A percentile compares a stretch with the other conserved stretches of the same genome.
These are phyloP conservation scores for Spodoptera littoralis DNA, from an alignment of 2,888 invertebrate genomes.

Conservation along the genomic window DNA sequence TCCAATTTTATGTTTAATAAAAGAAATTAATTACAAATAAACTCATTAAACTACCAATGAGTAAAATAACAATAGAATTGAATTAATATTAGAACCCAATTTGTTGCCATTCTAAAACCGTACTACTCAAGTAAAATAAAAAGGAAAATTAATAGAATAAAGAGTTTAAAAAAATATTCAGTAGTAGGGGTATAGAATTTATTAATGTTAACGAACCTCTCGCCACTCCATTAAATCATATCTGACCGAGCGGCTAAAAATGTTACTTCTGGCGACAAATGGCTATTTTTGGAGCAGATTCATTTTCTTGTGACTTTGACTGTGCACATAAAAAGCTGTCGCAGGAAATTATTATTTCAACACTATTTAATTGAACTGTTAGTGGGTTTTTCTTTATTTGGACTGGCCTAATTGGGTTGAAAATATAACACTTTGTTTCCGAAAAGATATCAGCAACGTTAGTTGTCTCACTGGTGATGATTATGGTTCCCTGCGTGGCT, in stretches of 20 bases:
- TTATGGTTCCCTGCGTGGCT: too few relatives aligned
- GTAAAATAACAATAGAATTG: too few relatives aligned
- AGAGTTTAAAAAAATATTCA: conserved; percentile 7
- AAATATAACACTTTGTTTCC: too few relatives aligned
- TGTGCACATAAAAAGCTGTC: conserved; percentile 27
- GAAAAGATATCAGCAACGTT: too few relatives aligned
- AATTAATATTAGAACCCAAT: too few relatives aligned
- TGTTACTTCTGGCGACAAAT: conserved; percentile 74
- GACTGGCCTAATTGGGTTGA: not conserved
- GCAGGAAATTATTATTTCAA: conserved; percentile 36
- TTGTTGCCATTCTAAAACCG: too few relatives aligned
- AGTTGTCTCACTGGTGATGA: too few relatives aligned
- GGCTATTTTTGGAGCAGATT: conserved; percentile 69
- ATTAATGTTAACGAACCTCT: conserved; percentile 85
- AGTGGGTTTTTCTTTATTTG: conserved; percentile 2
- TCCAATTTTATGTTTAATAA: too few relatives aligned
- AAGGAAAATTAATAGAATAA: too few relatives aligned
- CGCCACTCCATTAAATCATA: conserved; percentile 85
- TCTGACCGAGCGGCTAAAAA: conserved; percentile 85
- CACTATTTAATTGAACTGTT: conserved; percentile 22
- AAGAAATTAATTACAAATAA: too few relatives aligned
- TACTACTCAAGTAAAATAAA: too few relatives aligned
- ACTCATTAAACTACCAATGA: too few relatives aligned
- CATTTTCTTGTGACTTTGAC: conserved; percentile 55
- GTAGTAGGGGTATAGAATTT: conserved; percentile 76